Evolutionary conservation across 2,888 invertebrate species (phyloP), one percentile per base, ranked within the genome.

Genomic region (Aleiodes testaceus): DNA sequence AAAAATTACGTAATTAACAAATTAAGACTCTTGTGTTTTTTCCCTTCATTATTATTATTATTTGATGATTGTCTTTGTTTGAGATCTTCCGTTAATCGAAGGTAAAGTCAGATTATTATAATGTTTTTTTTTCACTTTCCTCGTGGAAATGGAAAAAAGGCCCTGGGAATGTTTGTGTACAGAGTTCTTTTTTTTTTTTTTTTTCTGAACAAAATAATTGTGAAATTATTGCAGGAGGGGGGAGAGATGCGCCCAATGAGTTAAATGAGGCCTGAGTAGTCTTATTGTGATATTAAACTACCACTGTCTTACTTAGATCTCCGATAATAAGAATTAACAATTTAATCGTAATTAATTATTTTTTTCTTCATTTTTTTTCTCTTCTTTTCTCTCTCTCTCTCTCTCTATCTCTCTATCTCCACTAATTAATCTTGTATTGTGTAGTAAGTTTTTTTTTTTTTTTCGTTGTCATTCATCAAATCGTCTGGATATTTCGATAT

Each of bases 241-340:
- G 42, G 16, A 53, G 36, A 12, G 59, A 50, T 59, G 75, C 77
- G 77, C 78, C 80, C 81, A 14, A 55, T 30, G 76, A 80, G 77
- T 81, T 83, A 82, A 78, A 80, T 81, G 85, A 86, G 87, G 87
- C 87, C 87, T 86, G 87, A 86, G 85, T 87, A 87, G 87, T 87
- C 87, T 85, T 87, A 87, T 87, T 87, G 87, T 87, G 87, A 87
- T 87, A 87, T 87, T 87, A 87, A 85, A 85, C 87, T 87, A 87
- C 86, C 87, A 87, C 87, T 87, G 86, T 87, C 87, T 87, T 87
- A 85, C 81, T 86, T 87, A 87, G 87, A 87, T 87, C 87, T 87
- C 87, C 83, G 81, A 83, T 86, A 81, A 84, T 86, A 86, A 85
- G 85, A 82, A 74, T 72, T 78, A 75, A 75, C 73, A 73, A 73